A percentile compares a stretch with the other conserved stretches of the same genome.
Conservation (phyloP, 2,113 vertebrate species). For the Alligator mississippiensis region DNA sequence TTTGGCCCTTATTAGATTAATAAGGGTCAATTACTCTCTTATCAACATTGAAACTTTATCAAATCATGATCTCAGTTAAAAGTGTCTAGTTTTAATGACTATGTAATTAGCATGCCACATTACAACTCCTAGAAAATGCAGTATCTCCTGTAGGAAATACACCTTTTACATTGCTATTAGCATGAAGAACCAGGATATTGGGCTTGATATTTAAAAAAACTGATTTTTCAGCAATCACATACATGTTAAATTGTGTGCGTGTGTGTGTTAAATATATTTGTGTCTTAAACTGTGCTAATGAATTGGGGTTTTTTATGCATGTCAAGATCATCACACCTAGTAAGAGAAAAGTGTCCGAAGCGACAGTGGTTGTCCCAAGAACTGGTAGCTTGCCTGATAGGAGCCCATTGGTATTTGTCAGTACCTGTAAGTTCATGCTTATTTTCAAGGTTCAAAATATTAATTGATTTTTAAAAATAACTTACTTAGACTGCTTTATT, state of each 20-base stretch:
- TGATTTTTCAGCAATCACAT: no score
- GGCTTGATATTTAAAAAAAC: neutral
- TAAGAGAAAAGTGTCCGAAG: slow-evolving; percentile 89
- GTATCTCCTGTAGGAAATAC: neutral
- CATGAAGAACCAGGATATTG: neutral
- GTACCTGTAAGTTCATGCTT: slow-evolving; percentile 70
- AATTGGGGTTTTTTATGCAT: slow-evolving; percentile 22
- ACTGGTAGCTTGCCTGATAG: slow-evolving; percentile 58
- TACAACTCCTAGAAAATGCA: neutral
- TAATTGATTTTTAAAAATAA: neutral
- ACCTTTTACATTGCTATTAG: accelerated
- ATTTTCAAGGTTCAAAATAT: neutral
- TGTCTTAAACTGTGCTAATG: neutral
- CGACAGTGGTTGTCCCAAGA: slow-evolving; percentile 79
- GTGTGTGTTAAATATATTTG: no score
- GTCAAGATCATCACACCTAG: slow-evolving; percentile 78
- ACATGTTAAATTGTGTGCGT: no score
- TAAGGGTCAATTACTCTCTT: no score
- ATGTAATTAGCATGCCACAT: neutral
- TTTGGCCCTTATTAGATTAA: neutral
- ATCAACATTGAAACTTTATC: no score
- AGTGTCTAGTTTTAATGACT: neutral
- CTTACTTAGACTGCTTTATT: neutral
- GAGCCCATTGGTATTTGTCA: slow-evolving; percentile 60
- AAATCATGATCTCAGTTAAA: neutral